Base-by-base conservation (phyloP, 2,888 invertebrate genomes). In the Conops quadrifasciatus region DNA sequence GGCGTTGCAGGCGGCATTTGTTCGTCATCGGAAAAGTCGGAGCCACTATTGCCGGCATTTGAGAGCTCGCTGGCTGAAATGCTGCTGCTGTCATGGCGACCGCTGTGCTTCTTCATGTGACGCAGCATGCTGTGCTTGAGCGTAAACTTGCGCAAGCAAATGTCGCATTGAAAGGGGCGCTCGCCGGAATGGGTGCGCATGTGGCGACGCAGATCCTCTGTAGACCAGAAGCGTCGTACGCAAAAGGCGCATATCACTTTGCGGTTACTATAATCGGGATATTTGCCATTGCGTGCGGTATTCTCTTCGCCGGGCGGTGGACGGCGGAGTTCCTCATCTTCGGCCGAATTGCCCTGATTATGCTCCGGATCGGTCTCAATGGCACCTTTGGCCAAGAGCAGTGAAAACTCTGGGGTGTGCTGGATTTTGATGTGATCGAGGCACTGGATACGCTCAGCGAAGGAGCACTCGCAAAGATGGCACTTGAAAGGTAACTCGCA, bases 161-260 rank as follows among this genome's bases (percentile, higher is more conserved):
- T 91, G 84, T 95, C 94, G 83, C 96, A 97, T 72, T 94, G 93
- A 84, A 96, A 97, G 0, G 96, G 96, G 1, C 96, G 87, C 82
- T 96, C 96, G 0, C 96, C 96, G 0, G 94, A 94, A 84, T 97
- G 97, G 0, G 96, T 96, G 24, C 96, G 88, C 95, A 97, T 96
- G 85, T 97, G 97, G 0, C 96, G 90, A 0, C 96, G 89, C 5
- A 97, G 87, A 84, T 97, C 97, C 83, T 97, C 96, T 0, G 96
- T 94, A 0, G 96, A 96, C 96, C 96, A 96, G 87, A 97, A 97
- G 62, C 96, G 91, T 73, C 96, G 92, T 83, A 96, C 89, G 84
- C 97, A 97, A 82, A 97, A 95, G 0, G 96, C 95, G 84, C 97
- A 95, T 71, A 94, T 93, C 7, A 93, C 94, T 88, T 94, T 94